Evolutionary conservation across 2,888 invertebrate genomes (phyloP), one percentile per base, ranked within the genome.

Genomic region (Dioctria linearis): DNA sequence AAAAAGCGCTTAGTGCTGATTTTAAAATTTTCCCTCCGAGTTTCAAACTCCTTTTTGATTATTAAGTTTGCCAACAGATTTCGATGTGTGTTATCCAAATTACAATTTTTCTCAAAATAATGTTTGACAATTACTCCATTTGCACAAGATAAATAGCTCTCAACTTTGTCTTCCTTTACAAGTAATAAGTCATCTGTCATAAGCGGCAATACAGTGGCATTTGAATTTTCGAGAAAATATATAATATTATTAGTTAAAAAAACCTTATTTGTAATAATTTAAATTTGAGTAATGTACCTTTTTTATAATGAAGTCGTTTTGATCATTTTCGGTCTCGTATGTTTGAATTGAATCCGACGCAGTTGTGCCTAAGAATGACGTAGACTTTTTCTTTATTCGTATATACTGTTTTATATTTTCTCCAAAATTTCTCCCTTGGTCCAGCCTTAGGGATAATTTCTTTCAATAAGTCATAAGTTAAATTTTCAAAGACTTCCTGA

Each of bases 371-470:
- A 25, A 25, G 25, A 25, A 25, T 25, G 25, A 25, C 25, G 25
- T 25, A 25, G 0, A 25, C 25, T 25, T 2, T 25, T 2, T 25
- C 25, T 25, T 25, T 25, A 25, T 25, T 25, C 25, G 11, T 39
- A 37, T 65, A 37, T 51, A n/a, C 37, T 3, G 37, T 11, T 49
- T 69, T 43, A 51, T 69, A 69, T 49, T 39, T 69, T 46, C n/a
- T 49, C 69, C 69, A 69, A 69, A 69, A 69, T 49, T 46, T 37
- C 25, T 46, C 25, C 3, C 69, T 37, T 69, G 49, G 49, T 39
- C 69, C 69, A n/a, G 49, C 46, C 37, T 69, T 69, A 49, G 69
- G 69, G 13, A 69, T 69, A 13, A 69, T 49, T 11, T 51, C 51
- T 40, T 46, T 69, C 9, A 69, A 13, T 8, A 49, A 25, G 25